Evolutionary conservation across 2,888 invertebrate species (phyloP).

Genomic region (Drosophila neoperkinsi): DNA sequence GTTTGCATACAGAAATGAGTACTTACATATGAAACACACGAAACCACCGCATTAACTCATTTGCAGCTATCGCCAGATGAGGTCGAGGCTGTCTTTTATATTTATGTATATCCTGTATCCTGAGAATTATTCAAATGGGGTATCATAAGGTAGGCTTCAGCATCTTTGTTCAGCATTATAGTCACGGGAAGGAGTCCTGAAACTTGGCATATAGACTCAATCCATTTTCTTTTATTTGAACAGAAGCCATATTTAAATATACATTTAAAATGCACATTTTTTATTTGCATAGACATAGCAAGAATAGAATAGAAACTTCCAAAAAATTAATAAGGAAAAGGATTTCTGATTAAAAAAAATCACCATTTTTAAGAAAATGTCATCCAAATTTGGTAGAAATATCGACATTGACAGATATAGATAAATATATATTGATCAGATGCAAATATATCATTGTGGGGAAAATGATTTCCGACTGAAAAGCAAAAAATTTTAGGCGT

Average conservation of each 20-base stretch:
- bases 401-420: neutral
- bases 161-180: neutral
- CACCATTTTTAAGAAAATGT: neutral
- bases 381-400: neutral
- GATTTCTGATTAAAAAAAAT: neutral
- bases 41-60: constrained; percentile 47
- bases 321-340: neutral
- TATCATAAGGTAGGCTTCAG: neutral
- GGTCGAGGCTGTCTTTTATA: constrained; percentile 25
- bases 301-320: neutral
- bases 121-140: neutral
- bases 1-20: constrained; percentile 53
- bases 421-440: neutral
- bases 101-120: neutral
- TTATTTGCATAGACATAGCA: neutral
- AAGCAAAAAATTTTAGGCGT: too few relatives aligned
- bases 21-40: constrained; percentile 35
- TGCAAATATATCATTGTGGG: neutral
- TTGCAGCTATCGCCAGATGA: constrained; percentile 28
- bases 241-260: too few relatives aligned
- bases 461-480: neutral
- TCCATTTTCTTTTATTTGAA: neutral
- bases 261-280: neutral
- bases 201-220: neutral
- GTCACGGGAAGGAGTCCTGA: neutral